phyloP scores from a whole-genome alignment of 1,140 invertebrate genomes.

The Drosophila aff. region DNA sequence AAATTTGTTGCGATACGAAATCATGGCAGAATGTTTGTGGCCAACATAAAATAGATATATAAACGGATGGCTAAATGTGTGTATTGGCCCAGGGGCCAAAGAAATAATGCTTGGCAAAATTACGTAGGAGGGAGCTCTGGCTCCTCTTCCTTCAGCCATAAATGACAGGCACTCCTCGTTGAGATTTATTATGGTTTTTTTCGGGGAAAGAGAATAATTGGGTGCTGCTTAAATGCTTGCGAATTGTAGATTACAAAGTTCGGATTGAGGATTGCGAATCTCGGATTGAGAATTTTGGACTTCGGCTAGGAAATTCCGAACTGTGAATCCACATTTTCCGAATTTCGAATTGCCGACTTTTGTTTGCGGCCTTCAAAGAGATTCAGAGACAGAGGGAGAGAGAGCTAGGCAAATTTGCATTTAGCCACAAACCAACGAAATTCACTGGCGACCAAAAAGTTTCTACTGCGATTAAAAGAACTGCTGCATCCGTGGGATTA shows the following conservation, averaged over 20 bases:
- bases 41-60: slow-evolving; percentile 63
- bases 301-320: slow-evolving; percentile 1
- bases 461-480: slow-evolving; percentile 33
- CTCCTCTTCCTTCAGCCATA: slow-evolving; percentile 20
- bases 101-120: slow-evolving; percentile 14
- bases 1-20: slow-evolving; percentile 58
- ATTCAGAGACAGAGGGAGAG: not conserved
- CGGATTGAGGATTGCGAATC: slow-evolving; percentile 10
- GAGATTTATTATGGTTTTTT: slow-evolving; percentile 49
- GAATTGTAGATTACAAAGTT: slow-evolving; percentile 15
- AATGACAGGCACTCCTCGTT: slow-evolving; percentile 50
- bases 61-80: slow-evolving; percentile 57
- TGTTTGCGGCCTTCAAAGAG: slow-evolving; percentile 52
- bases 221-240: slow-evolving; percentile 24
- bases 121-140: slow-evolving; percentile 8
- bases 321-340: slow-evolving; percentile 1
- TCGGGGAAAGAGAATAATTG: slow-evolving; percentile 23
- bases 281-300: not conserved
- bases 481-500: slow-evolving; percentile 26
- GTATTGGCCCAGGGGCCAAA: slow-evolving; percentile 41
- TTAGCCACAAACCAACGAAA: slow-evolving; percentile 36
- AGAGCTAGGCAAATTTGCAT: slow-evolving; percentile 58
- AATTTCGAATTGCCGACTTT: slow-evolving; percentile 21
- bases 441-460: slow-evolving; percentile 31
- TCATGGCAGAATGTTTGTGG: slow-evolving; percentile 50